Conservation (phyloP, 2,113 vertebrate species). For the Planiliza haematocheilus region DNA sequence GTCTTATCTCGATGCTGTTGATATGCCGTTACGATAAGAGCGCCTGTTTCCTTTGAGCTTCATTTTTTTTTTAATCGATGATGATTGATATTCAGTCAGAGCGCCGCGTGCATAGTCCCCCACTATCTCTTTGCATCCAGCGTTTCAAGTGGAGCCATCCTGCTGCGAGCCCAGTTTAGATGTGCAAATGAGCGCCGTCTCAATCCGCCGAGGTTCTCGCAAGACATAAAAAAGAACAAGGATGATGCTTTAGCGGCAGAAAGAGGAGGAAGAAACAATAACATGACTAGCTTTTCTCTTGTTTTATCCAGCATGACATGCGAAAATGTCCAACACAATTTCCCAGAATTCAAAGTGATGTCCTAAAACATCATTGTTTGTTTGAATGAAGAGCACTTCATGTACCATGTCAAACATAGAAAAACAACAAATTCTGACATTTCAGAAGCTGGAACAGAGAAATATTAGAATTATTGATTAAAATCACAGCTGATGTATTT, state of each 20-base stretch:
- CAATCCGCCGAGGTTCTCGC: neutral
- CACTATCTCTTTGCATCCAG: conserved; percentile 1
- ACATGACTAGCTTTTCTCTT: neutral
- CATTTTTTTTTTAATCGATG: conserved; percentile 18
- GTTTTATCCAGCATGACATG: neutral
- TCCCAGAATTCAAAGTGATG: neutral
- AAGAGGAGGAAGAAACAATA: neutral
- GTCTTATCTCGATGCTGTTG: neutral
- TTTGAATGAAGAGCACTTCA: no score
- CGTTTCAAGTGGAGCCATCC: conserved; percentile 24
- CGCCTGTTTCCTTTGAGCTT: neutral
- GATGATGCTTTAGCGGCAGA: neutral
- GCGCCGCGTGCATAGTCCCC: neutral
- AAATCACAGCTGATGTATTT: no score
- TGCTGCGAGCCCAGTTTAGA: conserved; percentile 5
- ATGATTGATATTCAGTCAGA: neutral
- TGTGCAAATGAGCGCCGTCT: conserved; percentile 12
- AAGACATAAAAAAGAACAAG: neutral
- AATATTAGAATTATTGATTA: no score
- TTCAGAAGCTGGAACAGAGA: neutral
- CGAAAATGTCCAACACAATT: neutral
- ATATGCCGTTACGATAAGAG: neutral
- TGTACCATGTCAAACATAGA: no score
- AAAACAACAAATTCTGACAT: neutral
- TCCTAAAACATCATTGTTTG: no score